A percentile compares a stretch with the other conserved stretches of the same genome.
Evolutionary conservation across 2,888 invertebrate species (phyloP).

Genomic region (Adineta ricciae): DNA sequence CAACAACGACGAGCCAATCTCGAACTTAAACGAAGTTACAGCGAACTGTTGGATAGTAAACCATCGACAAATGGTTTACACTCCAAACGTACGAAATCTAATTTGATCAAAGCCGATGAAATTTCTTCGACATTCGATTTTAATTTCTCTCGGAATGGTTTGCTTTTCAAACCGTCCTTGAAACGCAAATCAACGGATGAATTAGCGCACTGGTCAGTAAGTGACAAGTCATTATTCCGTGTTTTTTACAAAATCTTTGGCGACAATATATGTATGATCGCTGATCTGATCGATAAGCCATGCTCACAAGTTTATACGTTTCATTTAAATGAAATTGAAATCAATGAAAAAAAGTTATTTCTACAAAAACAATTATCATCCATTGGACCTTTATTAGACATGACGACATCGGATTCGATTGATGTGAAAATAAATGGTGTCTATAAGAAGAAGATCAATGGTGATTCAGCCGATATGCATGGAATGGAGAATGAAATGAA

Average conservation of each 20-base stretch:
- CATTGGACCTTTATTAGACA: background rate
- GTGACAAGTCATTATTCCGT: constrained; percentile 86
- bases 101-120: background rate
- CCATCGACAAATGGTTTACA: background rate
- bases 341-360: background rate
- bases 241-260: constrained; percentile 78
- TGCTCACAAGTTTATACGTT: constrained; percentile 68
- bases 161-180: background rate
- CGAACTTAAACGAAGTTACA: constrained; percentile 9
- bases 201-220: constrained; percentile 69
- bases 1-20: background rate
- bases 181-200: background rate
- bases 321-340: background rate
- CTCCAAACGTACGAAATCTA: background rate
- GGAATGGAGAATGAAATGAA: background rate
- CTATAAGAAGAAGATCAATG: background rate
- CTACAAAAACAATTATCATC: background rate
- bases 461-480: background rate
- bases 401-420: background rate
- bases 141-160: background rate
- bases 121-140: background rate
- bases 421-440: background rate
- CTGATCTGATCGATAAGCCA: constrained; percentile 81
- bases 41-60: background rate
- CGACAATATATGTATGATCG: constrained; percentile 85